Base-by-base conservation (phyloP, 2,888 invertebrate genomes). In the Pollenia griseotomentosa region DNA sequence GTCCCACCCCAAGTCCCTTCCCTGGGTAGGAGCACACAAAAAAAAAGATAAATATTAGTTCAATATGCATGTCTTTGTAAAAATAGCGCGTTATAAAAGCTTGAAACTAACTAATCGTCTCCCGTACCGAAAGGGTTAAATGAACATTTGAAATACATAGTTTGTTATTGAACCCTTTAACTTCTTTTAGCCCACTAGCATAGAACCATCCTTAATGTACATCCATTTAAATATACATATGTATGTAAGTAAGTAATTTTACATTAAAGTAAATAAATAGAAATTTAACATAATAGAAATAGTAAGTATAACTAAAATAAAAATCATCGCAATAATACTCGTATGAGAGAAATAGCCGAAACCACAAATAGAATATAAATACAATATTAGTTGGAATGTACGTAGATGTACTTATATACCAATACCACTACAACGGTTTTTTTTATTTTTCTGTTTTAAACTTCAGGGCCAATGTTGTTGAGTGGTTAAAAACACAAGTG, bases 381-480 rank as follows among this genome's bases (percentile, higher is more conserved):
- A 11, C n/a, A 73, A 16, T 48, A 8, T 61, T 33, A 2, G 2
- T 33, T 33, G 8, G 19, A 53, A 53, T 73, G 19, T 48, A 51
- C n/a, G 11, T 12, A 8, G 6, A 61, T 14, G 33, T 8, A 53
- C 5, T 46, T 59, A 33, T 5, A 12, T 71, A 44, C 55, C 8
- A 46, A 73, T n/a, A 55, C 14, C 14, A 48, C 40, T 59, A 74
- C 23, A 68, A 57, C 55, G 23, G 40, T 33, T 63, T 55, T 23
- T 33, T 55, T 23, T 33, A 68, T 48, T 46, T 16, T 57, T 57
- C 57, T 33, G 59, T 63, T 81, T 68, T 66, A 68, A 82, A 71
- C 73, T 73, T 82, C 81, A 78, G 44, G 81, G 85, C 73, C 85
- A 85, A 75, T 73, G 81, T 73, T 85, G 81, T 77, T 53, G 11